phyloP scores from a whole-genome alignment of 2,888 invertebrate genomes.

The Apotomis turbidana region DNA sequence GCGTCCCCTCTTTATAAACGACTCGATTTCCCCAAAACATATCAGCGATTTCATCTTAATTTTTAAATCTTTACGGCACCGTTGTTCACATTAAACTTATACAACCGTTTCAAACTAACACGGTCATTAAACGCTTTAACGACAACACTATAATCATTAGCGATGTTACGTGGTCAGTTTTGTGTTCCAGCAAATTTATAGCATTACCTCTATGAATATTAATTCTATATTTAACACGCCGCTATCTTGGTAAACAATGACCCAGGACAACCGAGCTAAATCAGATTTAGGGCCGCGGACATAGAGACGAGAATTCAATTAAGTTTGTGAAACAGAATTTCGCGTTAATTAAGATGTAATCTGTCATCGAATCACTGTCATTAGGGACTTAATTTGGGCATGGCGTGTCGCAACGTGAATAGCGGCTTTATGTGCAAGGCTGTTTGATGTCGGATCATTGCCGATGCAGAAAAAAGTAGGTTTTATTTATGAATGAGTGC shows the following conservation, averaged over 20 bases:
- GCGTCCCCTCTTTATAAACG: constrained; percentile 27
- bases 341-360: constrained; percentile 40
- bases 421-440: constrained; percentile 46
- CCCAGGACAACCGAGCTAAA: constrained; percentile 1
- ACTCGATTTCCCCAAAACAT: constrained; percentile 29
- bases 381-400: constrained; percentile 34
- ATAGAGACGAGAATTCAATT: constrained; percentile 29
- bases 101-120: constrained; percentile 37
- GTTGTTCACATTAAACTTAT: constrained; percentile 32
- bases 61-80: constrained; percentile 32
- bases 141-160: constrained; percentile 33
- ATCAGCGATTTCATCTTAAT: constrained; percentile 35
- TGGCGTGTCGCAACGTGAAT: constrained; percentile 38
- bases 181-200: constrained; percentile 27
- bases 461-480: constrained; percentile 51
- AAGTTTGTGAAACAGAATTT: constrained; percentile 22
- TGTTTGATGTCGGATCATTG: constrained; percentile 44
- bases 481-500: constrained; percentile 56
- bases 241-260: constrained; percentile 24
- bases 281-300: constrained; percentile 17
- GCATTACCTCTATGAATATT: constrained; percentile 31
- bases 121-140: constrained; percentile 33
- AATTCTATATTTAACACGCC: constrained; percentile 38
- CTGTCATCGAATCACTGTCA: constrained; percentile 43
- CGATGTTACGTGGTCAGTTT: constrained; percentile 34